phyloP scores from a whole-genome alignment of 2,113 vertebrate species.

The Empidonax traillii region DNA sequence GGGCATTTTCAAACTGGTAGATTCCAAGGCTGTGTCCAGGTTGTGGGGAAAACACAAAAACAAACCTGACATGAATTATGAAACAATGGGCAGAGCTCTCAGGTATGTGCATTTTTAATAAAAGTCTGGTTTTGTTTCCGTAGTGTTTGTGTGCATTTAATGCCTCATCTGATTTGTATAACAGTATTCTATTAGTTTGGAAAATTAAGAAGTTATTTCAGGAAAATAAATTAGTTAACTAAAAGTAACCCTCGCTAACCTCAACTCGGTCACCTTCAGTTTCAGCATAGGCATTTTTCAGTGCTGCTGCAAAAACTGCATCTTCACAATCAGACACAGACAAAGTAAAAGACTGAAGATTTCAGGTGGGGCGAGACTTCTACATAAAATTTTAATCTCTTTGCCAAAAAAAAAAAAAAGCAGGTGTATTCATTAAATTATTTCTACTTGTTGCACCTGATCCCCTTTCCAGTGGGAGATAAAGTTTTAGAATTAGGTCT shows the following conservation, averaged over 20 bases:
- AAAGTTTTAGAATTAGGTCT: not conserved
- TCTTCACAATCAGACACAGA: not conserved
- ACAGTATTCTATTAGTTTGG: not conserved
- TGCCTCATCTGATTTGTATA: not conserved
- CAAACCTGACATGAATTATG: slow-evolving; percentile 99
- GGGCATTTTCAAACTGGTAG: slow-evolving; percentile 97
- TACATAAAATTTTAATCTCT: not conserved
- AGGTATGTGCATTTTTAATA: slow-evolving; percentile 76
- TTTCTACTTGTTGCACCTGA: not conserved
- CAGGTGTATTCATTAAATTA: not conserved
- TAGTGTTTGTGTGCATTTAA: not conserved
- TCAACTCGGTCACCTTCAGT: not conserved
- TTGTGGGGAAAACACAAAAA: slow-evolving; percentile 99
- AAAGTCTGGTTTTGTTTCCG: not conserved
- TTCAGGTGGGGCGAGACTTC: not conserved
- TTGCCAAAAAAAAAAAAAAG: not conserved
- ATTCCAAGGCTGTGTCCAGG: slow-evolving; percentile 94
- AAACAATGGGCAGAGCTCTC: slow-evolving; percentile 98
- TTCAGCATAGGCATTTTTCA: not conserved
- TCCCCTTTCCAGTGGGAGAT: not conserved
- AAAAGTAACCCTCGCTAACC: not conserved
- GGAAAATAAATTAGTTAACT: not conserved
- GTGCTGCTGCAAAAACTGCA: not conserved
- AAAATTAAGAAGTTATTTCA: not conserved
- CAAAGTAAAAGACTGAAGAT: not conserved